phyloP scores from a whole-genome alignment of 1,140 invertebrate genomes.

The Harlomillsia oculata region DNA sequence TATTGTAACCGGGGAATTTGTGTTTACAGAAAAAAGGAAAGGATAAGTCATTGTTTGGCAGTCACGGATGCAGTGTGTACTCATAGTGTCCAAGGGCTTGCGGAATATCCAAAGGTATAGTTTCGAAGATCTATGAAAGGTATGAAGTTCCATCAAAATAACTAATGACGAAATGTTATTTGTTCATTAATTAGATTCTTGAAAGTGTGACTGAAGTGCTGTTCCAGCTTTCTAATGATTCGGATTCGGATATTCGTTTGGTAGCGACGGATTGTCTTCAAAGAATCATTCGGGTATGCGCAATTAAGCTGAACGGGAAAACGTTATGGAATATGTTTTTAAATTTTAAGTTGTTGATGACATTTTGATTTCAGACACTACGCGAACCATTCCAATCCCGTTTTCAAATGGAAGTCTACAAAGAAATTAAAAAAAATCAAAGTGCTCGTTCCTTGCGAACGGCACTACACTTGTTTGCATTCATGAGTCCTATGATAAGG shows the following conservation, averaged over 20 bases:
- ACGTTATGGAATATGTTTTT: background rate
- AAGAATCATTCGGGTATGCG: conserved; percentile 58
- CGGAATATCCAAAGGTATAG: conserved; percentile 27
- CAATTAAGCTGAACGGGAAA: background rate
- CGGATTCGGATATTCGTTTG: conserved; percentile 65
- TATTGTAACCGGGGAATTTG: too few species aligned
- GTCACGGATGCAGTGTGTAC: conserved; percentile 31
- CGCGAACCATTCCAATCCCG: conserved; percentile 39
- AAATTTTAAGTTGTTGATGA: background rate
- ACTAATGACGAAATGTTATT: background rate
- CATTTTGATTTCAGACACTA: conserved; percentile 12
- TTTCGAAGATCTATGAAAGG: background rate
- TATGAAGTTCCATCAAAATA: background rate
- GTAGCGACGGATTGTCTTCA: conserved; percentile 71
- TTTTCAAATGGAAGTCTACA: conserved; percentile 66
- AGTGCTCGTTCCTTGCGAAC: conserved; percentile 56
- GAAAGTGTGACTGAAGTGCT: conserved; percentile 61
- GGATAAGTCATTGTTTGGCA: conserved; percentile 27
- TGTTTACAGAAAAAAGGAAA: conserved; percentile 30
- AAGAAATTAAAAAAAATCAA: conserved; percentile 69
- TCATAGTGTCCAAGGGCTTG: conserved; percentile 16
- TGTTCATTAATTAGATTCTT: conserved; percentile 53
- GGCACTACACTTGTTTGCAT: conserved; percentile 62
- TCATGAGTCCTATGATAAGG: conserved; percentile 51
- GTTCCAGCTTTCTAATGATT: conserved; percentile 60